Conservation (phyloP, 1,140 invertebrate species). For the Ladona fulva region DNA sequence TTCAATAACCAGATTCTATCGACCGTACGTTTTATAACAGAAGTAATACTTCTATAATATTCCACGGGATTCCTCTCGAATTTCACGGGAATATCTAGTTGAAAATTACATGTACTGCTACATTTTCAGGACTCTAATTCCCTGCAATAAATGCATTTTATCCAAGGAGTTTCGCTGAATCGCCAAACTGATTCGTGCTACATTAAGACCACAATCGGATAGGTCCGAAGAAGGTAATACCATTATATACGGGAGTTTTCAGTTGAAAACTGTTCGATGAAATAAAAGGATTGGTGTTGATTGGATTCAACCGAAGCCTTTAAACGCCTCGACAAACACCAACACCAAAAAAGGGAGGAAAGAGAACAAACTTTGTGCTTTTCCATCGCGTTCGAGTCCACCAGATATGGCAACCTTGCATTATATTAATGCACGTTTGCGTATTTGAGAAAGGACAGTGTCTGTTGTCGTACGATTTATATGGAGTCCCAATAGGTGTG, state of each 20-base stretch:
- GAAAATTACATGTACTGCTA: no score
- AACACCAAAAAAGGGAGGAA: background rate
- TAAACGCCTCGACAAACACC: background rate
- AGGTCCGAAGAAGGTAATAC: background rate
- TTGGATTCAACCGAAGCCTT: conserved; percentile 8
- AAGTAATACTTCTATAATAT: no score
- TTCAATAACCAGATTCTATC: no score
- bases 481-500: no score
- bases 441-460: background rate
- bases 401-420: conserved; percentile 1
- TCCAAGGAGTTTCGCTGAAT: background rate
- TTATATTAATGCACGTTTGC: conserved; percentile 7
- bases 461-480: background rate
- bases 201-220: conserved; percentile 1
- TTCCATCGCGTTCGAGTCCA: background rate
- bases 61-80: no score
- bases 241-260: conserved; percentile 9
- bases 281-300: conserved; percentile 10
- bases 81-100: no score
- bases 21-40: no score
- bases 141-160: background rate
- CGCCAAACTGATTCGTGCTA: background rate
- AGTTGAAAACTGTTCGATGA: conserved; percentile 9
- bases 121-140: no score
- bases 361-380: background rate